phyloP scores from a whole-genome alignment of 2,113 vertebrate species.

The Periophthalmodon schlosseri region DNA sequence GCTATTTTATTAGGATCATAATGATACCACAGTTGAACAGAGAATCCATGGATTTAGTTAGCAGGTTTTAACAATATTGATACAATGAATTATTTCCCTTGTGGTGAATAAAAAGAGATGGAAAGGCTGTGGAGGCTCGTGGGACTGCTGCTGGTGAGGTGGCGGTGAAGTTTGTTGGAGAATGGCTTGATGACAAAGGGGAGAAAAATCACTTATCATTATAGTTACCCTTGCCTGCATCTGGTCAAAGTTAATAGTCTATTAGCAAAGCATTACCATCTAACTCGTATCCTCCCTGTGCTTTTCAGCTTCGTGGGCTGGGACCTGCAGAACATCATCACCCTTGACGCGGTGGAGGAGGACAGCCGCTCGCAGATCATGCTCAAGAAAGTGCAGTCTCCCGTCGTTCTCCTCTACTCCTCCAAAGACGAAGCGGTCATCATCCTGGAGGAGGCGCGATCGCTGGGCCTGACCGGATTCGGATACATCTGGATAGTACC shows the following conservation, averaged over 20 bases:
- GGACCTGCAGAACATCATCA: slow-evolving; percentile 94
- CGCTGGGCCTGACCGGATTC: slow-evolving; percentile 92
- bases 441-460: slow-evolving; percentile 94
- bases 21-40: background rate
- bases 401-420: slow-evolving; percentile 93
- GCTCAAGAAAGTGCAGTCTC: slow-evolving; percentile 96
- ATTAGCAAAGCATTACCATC: background rate
- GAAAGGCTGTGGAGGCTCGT: background rate
- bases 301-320: slow-evolving; percentile 89
- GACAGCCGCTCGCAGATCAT: slow-evolving; percentile 91
- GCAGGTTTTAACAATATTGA: too few species aligned
- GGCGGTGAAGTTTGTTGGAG: background rate
- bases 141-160: background rate
- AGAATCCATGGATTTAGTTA: too few species aligned
- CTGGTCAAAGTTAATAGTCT: background rate
- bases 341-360: slow-evolving; percentile 88
- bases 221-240: background rate
- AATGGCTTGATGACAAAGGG: background rate
- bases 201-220: background rate
- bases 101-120: background rate
- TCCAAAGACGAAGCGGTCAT: slow-evolving; percentile 93
- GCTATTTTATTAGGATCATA: too few species aligned
- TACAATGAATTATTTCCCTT: background rate
- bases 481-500: slow-evolving; percentile 98
- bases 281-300: background rate